These are phyloP conservation scores for Pseudotriccus pelzelni DNA, from an alignment of 2,797 vertebrate genomes.

Conservation along the genomic window DNA sequence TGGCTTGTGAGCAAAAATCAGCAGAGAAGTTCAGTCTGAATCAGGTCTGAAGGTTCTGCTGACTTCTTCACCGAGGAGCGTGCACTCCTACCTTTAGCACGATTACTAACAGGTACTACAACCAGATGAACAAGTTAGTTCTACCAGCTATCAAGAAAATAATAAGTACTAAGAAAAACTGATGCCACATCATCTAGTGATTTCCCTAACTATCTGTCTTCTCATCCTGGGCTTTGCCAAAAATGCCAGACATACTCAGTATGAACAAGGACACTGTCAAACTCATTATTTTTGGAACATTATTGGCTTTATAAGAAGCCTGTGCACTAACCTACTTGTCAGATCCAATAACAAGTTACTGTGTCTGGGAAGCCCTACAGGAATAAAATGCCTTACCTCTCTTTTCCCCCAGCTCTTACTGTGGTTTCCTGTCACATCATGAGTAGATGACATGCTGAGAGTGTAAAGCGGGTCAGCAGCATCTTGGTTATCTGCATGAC, in stretches of 20 bases:
- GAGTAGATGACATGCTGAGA: background rate
- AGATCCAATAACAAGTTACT: background rate
- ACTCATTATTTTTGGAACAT: background rate
- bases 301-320: background rate
- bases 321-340: background rate
- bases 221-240: background rate
- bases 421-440: background rate
- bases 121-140: background rate
- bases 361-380: background rate
- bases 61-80: background rate
- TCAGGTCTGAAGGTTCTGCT: background rate
- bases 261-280: background rate
- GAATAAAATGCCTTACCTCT: background rate
- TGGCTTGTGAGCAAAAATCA: background rate
- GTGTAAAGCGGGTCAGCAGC: background rate
- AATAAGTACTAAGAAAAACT: background rate
- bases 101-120: background rate
- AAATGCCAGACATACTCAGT: background rate
- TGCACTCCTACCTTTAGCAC: background rate
- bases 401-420: background rate
- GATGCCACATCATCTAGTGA: background rate
- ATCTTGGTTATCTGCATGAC: background rate
- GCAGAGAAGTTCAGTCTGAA: background rate
- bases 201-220: background rate
- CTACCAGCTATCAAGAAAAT: background rate